Conservation (phyloP, 2,113 vertebrate genomes). For the Puffinus mauretanicus region DNA sequence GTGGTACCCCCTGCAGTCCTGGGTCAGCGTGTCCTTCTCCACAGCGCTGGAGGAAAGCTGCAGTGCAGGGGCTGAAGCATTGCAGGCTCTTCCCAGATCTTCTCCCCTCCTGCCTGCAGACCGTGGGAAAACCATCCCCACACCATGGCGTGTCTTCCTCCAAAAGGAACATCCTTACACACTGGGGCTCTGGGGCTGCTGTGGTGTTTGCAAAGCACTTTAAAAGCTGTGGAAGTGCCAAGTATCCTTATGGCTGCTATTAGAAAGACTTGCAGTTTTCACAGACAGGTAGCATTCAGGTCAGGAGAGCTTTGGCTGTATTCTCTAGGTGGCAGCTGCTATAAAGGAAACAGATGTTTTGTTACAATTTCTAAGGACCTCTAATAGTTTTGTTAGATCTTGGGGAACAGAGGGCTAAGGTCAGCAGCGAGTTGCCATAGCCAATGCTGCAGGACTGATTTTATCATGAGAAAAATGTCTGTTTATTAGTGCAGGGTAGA, state of each 20-base stretch:
- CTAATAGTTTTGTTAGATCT: background rate
- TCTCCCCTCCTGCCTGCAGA: no score
- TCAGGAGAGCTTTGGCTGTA: background rate
- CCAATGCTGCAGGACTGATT: background rate
- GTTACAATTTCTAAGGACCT: background rate
- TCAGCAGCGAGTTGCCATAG: background rate
- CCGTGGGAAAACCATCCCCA: background rate
- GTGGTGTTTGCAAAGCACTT: background rate
- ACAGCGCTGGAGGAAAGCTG: accelerated
- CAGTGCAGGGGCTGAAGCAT: accelerated
- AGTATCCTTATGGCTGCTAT: background rate
- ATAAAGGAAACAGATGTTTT: conserved; percentile 54
- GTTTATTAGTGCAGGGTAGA: background rate
- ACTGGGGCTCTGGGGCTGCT: background rate
- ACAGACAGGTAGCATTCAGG: background rate
- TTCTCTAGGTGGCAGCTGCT: conserved; percentile 43
- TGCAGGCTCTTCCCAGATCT: background rate
- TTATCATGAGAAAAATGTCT: background rate
- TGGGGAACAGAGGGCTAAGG: background rate
- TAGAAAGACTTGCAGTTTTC: accelerated
- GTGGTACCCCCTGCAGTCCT: accelerated
- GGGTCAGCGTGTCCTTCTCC: background rate
- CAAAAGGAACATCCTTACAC: accelerated
- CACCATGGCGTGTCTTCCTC: accelerated
- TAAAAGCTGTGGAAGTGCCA: background rate